These are phyloP conservation scores for Orthonychiurus folsomi DNA, from an alignment of 2,888 invertebrate species.

Conservation along the genomic window DNA sequence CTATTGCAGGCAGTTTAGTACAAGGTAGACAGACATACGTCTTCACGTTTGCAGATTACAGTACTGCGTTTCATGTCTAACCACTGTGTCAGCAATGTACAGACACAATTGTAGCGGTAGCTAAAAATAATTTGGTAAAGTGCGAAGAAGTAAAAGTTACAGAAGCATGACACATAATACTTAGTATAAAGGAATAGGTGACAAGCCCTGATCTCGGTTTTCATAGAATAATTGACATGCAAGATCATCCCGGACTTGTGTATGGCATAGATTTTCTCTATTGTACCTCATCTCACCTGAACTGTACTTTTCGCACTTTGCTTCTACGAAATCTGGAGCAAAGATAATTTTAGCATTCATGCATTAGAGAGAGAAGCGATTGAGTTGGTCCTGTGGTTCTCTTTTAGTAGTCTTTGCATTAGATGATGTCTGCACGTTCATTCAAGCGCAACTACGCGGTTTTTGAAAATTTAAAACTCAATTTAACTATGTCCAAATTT, in stretches of 20 bases:
- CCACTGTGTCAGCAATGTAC: too few relatives aligned
- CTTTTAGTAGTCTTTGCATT: too few relatives aligned
- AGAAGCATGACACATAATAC: not conserved
- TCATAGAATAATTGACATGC: not conserved
- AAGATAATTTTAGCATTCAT: not conserved
- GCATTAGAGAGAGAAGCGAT: not conserved
- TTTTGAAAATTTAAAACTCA: too few relatives aligned
- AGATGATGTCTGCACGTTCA: too few relatives aligned
- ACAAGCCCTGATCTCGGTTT: not conserved
- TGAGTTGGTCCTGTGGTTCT: not conserved
- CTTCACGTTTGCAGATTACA: too few relatives aligned
- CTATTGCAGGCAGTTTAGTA: too few relatives aligned
- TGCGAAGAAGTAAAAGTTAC: not conserved
- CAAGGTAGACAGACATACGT: too few relatives aligned
- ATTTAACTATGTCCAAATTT: too few relatives aligned
- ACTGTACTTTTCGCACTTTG: slow-evolving; percentile 1
- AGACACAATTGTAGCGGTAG: too few relatives aligned
- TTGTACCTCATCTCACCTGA: not conserved
- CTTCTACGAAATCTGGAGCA: not conserved
- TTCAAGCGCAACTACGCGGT: too few relatives aligned
- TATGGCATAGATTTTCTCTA: not conserved
- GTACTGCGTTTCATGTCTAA: too few relatives aligned
- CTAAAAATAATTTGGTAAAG: too few relatives aligned
- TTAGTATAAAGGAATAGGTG: not conserved
- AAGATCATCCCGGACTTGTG: not conserved